Conservation (phyloP, 2,113 vertebrate species). For the Eulemur macaco region DNA sequence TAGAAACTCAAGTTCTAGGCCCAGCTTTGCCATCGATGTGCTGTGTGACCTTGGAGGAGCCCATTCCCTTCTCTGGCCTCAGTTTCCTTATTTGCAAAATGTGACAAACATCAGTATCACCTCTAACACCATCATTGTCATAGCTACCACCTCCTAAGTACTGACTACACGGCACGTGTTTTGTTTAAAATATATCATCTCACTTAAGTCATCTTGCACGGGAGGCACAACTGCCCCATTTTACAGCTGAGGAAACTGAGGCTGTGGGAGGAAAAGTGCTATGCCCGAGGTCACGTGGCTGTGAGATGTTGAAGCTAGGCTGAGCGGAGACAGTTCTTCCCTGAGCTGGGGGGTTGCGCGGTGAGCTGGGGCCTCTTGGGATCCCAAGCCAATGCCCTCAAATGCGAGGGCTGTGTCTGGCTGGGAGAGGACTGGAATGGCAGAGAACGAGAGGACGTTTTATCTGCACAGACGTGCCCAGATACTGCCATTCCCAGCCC, state of each 20-base stretch:
- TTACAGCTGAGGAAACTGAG: slow-evolving; percentile 10
- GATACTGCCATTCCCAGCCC: background rate
- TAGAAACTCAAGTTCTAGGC: background rate
- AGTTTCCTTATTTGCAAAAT: slow-evolving; percentile 14
- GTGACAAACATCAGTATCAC: background rate
- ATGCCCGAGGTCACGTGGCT: background rate
- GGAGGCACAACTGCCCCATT: background rate
- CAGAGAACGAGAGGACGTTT: background rate
- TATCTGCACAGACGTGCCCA: background rate
- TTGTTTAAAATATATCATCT: background rate
- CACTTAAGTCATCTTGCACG: background rate
- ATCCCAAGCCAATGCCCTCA: background rate
- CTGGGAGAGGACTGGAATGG: background rate
- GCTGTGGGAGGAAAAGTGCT: background rate
- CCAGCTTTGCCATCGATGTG: background rate
- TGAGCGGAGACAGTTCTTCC: background rate
- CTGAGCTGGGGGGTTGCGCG: background rate
- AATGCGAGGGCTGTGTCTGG: background rate
- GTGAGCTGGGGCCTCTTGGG: background rate
- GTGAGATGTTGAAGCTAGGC: background rate
- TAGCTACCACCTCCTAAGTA: background rate
- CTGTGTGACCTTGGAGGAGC: background rate
- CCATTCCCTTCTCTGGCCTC: slow-evolving; percentile 4
- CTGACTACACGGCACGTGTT: accelerated
- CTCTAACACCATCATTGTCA: background rate